Evolutionary conservation across 2,797 vertebrate species (phyloP), one percentile per base, ranked within the genome.

Genomic region (Oophaga sylvatica): DNA sequence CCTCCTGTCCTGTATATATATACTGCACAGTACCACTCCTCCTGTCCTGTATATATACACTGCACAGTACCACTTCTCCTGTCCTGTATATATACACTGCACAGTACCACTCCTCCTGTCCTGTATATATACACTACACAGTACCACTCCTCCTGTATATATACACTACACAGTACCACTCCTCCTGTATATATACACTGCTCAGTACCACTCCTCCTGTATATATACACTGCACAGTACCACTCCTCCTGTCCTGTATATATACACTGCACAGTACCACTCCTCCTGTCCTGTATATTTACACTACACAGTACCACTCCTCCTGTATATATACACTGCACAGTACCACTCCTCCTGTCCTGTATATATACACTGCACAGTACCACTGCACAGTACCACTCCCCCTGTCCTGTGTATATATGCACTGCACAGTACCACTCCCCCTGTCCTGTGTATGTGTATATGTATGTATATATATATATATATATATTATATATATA

Each of bases 181-280:
- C 5, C 20, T 70, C 15, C 67, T 35, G 67, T 73, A 20, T 73
- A 22, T 73, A 4, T n/a, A n/a, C n/a, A n/a, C n/a, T n/a, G n/a
- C n/a, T n/a, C n/a, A n/a, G n/a, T n/a, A n/a, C n/a, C n/a, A 75
- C 71, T 75, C 45, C 71, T 75, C 41, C 41, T 48, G 70, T 41
- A 2, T 71, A 70, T 11, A 15, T 35, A 35, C 35, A 35, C 35
- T 35, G 35, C 35, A 35, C 35, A 35, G 35, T 35, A 35, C 35
- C 35, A 35, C 35, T 35, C 31, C 0, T n/a, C n/a, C n/a, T n/a
- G n/a, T 70, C 15, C 67, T 35, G 67, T 73, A 20, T 73, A 22
- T 73, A 5, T 7, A 45, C 70, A 20, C 15, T n/a, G 71, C 71
- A 75, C 71, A 48, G 71, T 75, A 75, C 71, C 11, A 75, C 71